Evolutionary conservation across 1,140 invertebrate species (phyloP), one percentile per base, ranked within the genome.

Genomic region (Monochamus saltuarius): DNA sequence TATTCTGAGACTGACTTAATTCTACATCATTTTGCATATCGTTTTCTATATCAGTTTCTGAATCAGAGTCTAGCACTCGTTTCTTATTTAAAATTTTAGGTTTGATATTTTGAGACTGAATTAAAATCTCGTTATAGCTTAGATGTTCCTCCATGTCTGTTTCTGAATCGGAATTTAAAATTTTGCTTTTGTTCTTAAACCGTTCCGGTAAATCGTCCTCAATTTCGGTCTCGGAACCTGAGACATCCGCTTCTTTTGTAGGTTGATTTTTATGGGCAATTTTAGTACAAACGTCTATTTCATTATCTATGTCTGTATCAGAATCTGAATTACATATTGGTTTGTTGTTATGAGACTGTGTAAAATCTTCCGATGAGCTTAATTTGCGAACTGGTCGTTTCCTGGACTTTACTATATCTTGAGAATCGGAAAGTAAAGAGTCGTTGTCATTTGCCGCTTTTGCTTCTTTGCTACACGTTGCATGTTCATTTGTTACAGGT

Each of bases 41-140:
- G 53, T 56, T 35, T 46, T 65, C 58, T 39, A 61, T 61, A 52
- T 65, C 59, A 43, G 64, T 65, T 40, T 65, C 63, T 50, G 46
- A 57, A 55, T 56, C 49, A 14, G 53, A 61, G 29, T 51, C 17
- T 4, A 14, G 10, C 14, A 39, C 11, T 40, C 13, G 13, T 17
- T 47, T 46, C 19, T 17, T 54, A 10, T 34, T 45, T 58, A 29
- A 29, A 16, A 13, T 34, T 13, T 35, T 39, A 40, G 35, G 11
- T 29, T 55, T 55, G 19, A 11, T 19, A 11, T 43, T 10, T 11
- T 17, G 8, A 4, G n/a, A 16, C 19, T 16, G 50, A 35, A 2
- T 56, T 53, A 13, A 34, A 56, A 38, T 11, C 29, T 38, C 49
- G 8, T 22, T 14, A 43, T 17, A 13, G 14, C 19, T 58, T 38